Conservation (phyloP, 2,888 invertebrate species). For the Apodemia zela region DNA sequence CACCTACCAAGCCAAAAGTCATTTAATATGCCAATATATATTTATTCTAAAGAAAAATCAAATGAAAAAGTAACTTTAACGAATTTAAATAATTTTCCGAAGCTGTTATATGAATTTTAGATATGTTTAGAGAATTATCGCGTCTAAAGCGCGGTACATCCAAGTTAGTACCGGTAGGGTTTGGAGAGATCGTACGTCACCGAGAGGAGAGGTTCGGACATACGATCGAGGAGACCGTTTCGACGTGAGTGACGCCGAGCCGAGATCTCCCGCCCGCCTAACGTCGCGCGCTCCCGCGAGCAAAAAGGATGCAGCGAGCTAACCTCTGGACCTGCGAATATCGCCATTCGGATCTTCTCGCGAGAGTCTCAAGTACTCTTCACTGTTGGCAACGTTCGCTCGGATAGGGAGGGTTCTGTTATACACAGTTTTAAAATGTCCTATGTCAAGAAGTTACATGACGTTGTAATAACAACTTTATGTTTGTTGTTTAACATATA, state of each 20-base stretch:
- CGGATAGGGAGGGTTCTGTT: conserved; percentile 69
- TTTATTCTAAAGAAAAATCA: conserved; percentile 24
- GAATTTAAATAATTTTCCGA: conserved; percentile 25
- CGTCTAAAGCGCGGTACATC: conserved; percentile 51
- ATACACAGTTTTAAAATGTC: conserved; percentile 44
- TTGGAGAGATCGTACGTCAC: conserved; percentile 61
- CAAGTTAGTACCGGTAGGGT: conserved; percentile 63
- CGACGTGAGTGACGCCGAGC: conserved; percentile 73
- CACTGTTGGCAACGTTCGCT: conserved; percentile 56
- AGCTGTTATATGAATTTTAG: conserved; percentile 42
- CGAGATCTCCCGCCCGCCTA: conserved; percentile 68
- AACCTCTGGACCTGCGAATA: conserved; percentile 61
- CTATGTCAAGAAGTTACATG: conserved; percentile 38
- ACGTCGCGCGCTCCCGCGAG: conserved; percentile 59
- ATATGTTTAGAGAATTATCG: conserved; percentile 44
- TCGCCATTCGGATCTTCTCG: conserved; percentile 66
- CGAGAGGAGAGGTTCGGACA: conserved; percentile 75
- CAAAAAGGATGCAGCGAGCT: conserved; percentile 73
- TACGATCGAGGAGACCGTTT: conserved; percentile 70
- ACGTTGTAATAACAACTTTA: conserved; percentile 46
- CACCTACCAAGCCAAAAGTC: conserved; percentile 28
- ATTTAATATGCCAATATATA: conserved; percentile 16
- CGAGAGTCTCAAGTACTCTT: conserved; percentile 73
- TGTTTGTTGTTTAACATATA: conserved; percentile 43
- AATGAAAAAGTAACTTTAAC: conserved; percentile 14